A percentile compares a stretch with the other conserved stretches of the same genome.
Conservation (phyloP, 2,888 invertebrate species). For the Spilosoma lubricipeda region DNA sequence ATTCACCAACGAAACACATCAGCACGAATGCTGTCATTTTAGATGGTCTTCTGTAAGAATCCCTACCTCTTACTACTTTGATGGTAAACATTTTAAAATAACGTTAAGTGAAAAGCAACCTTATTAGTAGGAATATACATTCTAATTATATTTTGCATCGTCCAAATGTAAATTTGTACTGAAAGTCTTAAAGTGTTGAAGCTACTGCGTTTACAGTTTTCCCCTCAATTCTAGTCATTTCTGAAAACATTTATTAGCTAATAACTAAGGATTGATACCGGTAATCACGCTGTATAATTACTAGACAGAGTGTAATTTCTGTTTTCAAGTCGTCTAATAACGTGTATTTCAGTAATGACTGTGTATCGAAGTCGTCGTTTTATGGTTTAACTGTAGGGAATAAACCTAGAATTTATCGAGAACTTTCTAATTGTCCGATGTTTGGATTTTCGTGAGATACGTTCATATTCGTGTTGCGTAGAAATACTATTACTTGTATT, state of each 20-base stretch:
- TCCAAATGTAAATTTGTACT: not conserved
- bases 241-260: slow-evolving; percentile 2
- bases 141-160: not conserved
- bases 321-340: slow-evolving; percentile 11
- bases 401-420: not conserved
- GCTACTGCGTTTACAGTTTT: not conserved
- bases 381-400: not conserved
- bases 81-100: no score
- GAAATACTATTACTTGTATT: no score
- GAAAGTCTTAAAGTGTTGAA: not conserved
- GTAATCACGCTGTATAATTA: slow-evolving; percentile 17
- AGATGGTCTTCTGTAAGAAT: no score
- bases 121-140: not conserved
- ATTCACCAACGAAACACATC: no score
- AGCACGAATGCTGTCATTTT: no score
- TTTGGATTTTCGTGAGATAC: not conserved
- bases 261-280: slow-evolving; percentile 4
- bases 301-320: slow-evolving; percentile 30
- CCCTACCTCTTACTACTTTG: no score
- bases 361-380: not conserved
- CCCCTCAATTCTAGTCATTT: not conserved
- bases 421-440: not conserved
- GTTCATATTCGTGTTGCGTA: not conserved
- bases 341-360: slow-evolving; percentile 6
- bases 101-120: not conserved